These are phyloP conservation scores for Morelia viridis DNA, from an alignment of 2,797 vertebrate species.

Conservation along the genomic window DNA sequence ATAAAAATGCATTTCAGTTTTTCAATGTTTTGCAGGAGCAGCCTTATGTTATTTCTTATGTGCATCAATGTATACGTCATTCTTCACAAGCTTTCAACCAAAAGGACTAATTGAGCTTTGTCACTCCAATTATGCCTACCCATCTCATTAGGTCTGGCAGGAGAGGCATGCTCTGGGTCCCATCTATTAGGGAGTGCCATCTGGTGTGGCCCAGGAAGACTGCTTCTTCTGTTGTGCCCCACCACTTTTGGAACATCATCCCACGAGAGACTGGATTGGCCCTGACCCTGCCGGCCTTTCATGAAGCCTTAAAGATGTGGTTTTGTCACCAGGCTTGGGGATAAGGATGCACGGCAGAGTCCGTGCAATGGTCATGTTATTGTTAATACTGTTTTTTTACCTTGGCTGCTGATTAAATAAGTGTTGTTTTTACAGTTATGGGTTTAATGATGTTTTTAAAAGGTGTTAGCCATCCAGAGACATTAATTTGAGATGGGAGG, in stretches of 20 bases:
- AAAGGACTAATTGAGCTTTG: background rate
- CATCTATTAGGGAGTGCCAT: background rate
- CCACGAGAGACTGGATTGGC: background rate
- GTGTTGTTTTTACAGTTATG: background rate
- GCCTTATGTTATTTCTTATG: background rate
- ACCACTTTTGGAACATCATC: background rate
- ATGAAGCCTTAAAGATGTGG: background rate
- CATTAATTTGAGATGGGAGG: background rate
- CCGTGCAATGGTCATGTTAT: too few relatives aligned
- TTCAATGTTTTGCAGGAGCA: background rate
- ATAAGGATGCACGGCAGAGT: background rate
- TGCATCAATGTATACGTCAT: background rate
- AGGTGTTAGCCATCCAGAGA: background rate
- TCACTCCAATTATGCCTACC: background rate
- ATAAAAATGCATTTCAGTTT: background rate
- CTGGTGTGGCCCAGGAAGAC: background rate
- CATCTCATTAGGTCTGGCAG: background rate
- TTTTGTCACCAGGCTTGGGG: background rate
- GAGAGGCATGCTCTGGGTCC: background rate
- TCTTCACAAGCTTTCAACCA: background rate
- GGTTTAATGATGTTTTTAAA: background rate
- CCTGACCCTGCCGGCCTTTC: background rate
- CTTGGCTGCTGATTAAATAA: background rate
- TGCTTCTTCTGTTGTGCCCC: too few relatives aligned
- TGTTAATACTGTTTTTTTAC: background rate